phyloP scores from a whole-genome alignment of 1,140 invertebrate genomes.

The Chironomus striatipennis region DNA sequence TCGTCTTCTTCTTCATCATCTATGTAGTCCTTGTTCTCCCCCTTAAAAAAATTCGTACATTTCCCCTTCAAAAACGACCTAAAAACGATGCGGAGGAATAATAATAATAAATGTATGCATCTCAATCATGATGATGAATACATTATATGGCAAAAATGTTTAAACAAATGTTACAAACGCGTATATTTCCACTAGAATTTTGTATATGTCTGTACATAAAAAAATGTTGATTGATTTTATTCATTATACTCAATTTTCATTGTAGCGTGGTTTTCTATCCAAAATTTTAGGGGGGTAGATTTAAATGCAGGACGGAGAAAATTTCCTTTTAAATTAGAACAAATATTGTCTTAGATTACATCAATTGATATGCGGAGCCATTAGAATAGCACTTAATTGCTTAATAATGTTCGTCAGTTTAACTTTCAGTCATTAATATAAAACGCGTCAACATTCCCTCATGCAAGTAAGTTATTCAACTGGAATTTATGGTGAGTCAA shows the following conservation, averaged over 20 bases:
- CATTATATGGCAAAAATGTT: neutral
- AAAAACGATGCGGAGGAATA: neutral
- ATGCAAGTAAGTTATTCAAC: no score
- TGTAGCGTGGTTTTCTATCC: neutral
- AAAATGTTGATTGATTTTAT: conserved; percentile 11
- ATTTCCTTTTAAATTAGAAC: no score
- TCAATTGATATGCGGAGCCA: no score
- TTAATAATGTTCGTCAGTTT: no score
- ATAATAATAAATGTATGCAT: conserved; percentile 3
- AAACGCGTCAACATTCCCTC: no score
- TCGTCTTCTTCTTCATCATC: neutral
- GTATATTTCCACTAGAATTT: neutral
- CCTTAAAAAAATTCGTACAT: no score
- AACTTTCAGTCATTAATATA: no score
- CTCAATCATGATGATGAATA: conserved; percentile 13
- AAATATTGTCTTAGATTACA: no score
- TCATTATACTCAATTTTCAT: conserved; percentile 3
- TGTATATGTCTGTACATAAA: neutral
- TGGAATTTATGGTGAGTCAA: no score
- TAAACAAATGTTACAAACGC: neutral
- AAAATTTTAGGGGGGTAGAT: neutral
- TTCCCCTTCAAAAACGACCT: no score
- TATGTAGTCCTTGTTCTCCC: neutral
- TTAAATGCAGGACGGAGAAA: neutral
- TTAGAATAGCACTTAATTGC: no score